These are phyloP conservation scores for Serripes groenlandicus DNA, from an alignment of 2,888 invertebrate species.

Conservation along the genomic window DNA sequence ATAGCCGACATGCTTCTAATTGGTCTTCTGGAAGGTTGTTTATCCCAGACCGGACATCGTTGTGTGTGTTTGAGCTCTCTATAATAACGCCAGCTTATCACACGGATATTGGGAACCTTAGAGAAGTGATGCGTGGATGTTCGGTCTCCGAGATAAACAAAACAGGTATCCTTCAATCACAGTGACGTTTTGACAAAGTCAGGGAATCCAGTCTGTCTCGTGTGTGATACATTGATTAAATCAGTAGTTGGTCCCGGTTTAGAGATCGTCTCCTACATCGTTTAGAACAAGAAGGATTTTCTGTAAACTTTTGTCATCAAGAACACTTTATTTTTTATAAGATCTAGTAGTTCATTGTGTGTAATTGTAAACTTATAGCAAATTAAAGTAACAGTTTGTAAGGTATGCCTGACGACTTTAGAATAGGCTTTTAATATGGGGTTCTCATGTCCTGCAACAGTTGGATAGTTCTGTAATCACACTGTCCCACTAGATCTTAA, in stretches of 20 bases:
- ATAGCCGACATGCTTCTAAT: constrained; percentile 36
- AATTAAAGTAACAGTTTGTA: too few relatives aligned
- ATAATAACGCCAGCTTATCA: constrained; percentile 6
- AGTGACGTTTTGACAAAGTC: neutral
- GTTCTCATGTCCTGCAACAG: too few relatives aligned
- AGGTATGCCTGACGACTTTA: too few relatives aligned
- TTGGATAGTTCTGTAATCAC: too few relatives aligned
- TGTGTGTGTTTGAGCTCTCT: constrained; percentile 12
- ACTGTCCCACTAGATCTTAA: too few relatives aligned
- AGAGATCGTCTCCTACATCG: too few relatives aligned
- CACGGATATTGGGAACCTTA: constrained; percentile 7
- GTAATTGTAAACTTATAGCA: too few relatives aligned
- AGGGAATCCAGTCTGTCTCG: neutral
- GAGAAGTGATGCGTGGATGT: constrained; percentile 5
- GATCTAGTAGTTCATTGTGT: too few relatives aligned
- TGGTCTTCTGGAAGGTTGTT: constrained; percentile 20
- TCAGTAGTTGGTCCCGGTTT: neutral
- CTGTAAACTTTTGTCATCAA: too few relatives aligned
- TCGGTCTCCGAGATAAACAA: neutral
- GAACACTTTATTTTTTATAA: too few relatives aligned
- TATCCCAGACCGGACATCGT: constrained; percentile 24
- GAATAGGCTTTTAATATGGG: too few relatives aligned
- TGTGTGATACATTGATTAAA: neutral
- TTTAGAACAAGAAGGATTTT: too few relatives aligned
- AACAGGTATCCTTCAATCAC: neutral